Conservation (phyloP, 2,113 vertebrate genomes). For the Dinomys branickii region DNA sequence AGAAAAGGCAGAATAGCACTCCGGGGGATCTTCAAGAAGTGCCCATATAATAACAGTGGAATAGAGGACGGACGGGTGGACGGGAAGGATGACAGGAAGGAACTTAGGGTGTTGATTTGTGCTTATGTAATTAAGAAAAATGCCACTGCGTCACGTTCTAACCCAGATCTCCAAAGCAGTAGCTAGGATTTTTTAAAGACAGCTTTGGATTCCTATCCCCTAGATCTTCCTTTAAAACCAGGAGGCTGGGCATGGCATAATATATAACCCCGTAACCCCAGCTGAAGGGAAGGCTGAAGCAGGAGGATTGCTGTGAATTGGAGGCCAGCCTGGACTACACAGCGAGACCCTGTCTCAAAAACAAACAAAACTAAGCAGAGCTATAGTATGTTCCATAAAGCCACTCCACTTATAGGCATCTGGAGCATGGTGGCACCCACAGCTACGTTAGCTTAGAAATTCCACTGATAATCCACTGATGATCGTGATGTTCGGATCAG, state of each 20-base stretch:
- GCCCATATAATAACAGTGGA: not conserved
- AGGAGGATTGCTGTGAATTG: not conserved
- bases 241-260: not conserved
- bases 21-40: not conserved
- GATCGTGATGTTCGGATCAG: not conserved
- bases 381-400: not conserved
- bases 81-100: too few relatives aligned
- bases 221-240: not conserved
- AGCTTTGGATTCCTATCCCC: not conserved
- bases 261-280: not conserved
- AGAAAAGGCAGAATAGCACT: conserved; percentile 53
- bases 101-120: not conserved
- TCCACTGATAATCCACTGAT: not conserved
- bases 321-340: not conserved
- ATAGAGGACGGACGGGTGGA: too few relatives aligned
- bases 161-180: not conserved
- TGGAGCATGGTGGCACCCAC: not conserved
- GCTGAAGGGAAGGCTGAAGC: not conserved
- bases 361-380: not conserved
- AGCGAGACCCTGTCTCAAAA: not conserved
- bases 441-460: not conserved
- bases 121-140: not conserved
- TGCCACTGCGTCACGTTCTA: not conserved
- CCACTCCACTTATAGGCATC: not conserved
- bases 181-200: not conserved